A percentile compares a stretch with the other conserved stretches of the same genome.
Evolutionary conservation across 1,140 invertebrate genomes (phyloP).

Genomic region (Pseudobourletiella spinata): DNA sequence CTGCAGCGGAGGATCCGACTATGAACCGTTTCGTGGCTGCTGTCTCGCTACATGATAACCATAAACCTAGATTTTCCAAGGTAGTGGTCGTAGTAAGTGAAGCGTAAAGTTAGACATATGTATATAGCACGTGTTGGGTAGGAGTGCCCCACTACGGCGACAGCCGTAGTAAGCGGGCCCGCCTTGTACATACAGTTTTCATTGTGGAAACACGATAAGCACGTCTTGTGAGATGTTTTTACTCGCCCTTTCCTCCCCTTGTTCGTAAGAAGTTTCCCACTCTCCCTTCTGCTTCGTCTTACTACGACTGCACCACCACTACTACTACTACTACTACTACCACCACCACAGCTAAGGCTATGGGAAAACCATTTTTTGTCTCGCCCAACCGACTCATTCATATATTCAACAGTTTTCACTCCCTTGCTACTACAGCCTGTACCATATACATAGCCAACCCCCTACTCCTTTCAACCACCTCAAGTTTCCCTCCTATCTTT

Average conservation of each 20-base stretch:
- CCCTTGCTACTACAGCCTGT: background rate
- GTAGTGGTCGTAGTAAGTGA: background rate
- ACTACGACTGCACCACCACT: no score
- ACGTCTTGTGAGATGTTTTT: conserved; percentile 3
- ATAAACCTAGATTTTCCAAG: background rate
- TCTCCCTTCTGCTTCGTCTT: no score
- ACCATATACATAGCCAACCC: background rate
- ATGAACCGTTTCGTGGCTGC: no score
- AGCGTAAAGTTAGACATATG: background rate
- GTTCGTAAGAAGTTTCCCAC: conserved; percentile 1
- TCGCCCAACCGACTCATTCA: background rate
- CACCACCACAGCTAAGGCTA: no score
- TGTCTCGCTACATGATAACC: no score
- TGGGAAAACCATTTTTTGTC: background rate
- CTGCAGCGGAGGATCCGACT: no score
- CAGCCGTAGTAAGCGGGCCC: no score
- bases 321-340: no score
- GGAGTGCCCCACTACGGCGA: no score
- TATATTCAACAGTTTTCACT: conserved; percentile 2
- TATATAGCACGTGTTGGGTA: no score
- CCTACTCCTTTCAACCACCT: background rate
- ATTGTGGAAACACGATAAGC: background rate
- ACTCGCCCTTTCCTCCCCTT: conserved; percentile 8
- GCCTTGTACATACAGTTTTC: no score
- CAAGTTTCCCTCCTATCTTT: no score